Percentiles rank a stretch among this genome's conserved stretches.
Conservation (phyloP, 2,797 vertebrate species). For the Buceros bicornis region DNA sequence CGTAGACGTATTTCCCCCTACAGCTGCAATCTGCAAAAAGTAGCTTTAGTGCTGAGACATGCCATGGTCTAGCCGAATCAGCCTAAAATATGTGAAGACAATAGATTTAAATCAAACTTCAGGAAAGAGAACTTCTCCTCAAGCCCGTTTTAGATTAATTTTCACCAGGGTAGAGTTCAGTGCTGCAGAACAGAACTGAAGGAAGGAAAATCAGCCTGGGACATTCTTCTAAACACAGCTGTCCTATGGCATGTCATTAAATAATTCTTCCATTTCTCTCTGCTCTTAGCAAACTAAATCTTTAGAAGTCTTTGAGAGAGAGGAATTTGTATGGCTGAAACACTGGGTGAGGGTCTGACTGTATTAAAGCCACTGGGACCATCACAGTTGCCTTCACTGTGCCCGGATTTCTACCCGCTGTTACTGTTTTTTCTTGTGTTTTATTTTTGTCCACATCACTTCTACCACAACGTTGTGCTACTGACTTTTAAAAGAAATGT, state of each 20-base stretch:
- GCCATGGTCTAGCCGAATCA: background rate
- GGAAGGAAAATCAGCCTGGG: background rate
- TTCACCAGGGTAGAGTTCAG: background rate
- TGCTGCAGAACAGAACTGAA: background rate
- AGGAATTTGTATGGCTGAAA: background rate
- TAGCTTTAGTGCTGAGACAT: conserved; percentile 26
- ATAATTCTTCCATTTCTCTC: background rate
- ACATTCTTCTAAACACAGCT: background rate
- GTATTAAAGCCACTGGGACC: background rate
- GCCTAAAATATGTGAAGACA: conserved; percentile 15
- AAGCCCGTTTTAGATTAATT: background rate
- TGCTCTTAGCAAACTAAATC: background rate
- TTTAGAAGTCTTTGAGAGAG: background rate
- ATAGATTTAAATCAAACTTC: conserved; percentile 40
- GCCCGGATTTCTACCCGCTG: background rate
- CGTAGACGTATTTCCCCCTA: conserved; percentile 50
- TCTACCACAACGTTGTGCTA: background rate
- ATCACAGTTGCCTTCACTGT: background rate
- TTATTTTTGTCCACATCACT: background rate
- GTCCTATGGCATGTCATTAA: background rate
- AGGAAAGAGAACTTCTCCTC: background rate
- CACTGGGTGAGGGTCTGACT: background rate
- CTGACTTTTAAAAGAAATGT: conserved; percentile 44
- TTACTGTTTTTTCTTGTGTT: background rate
- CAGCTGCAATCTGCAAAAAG: conserved; percentile 57